Percentiles rank a stretch among this genome's conserved stretches.
Conservation (phyloP, 2,888 invertebrate species). For the Eudasyphora cyanicolor region DNA sequence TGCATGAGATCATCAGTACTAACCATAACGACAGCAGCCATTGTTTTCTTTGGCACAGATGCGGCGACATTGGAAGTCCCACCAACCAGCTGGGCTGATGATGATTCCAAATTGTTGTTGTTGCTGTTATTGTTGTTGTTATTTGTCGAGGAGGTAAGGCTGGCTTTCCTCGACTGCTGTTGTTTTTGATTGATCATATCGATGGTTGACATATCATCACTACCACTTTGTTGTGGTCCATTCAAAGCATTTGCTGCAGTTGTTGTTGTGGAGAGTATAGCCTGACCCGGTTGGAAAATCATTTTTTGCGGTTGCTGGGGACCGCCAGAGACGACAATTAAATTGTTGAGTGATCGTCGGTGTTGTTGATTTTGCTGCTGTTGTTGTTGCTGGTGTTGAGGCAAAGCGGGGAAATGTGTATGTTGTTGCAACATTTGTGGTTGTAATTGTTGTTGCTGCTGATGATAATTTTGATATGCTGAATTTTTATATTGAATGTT, state of each 20-base stretch:
- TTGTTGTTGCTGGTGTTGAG: slow-evolving; percentile 71
- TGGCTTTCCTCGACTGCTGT: slow-evolving; percentile 69
- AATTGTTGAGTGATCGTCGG: slow-evolving; percentile 78
- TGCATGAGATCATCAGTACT: slow-evolving; percentile 74
- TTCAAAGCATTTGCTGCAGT: slow-evolving; percentile 59
- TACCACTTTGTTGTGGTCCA: no score
- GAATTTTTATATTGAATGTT: slow-evolving; percentile 44
- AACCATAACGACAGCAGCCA: slow-evolving; percentile 78
- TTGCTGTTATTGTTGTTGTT: slow-evolving; percentile 41
- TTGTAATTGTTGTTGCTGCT: slow-evolving; percentile 67
- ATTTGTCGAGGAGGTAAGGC: slow-evolving; percentile 48
- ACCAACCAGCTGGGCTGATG: slow-evolving; percentile 43
- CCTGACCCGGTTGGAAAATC: slow-evolving; percentile 76
- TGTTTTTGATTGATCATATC: slow-evolving; percentile 55
- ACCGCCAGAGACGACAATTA: slow-evolving; percentile 76
- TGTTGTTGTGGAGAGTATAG: slow-evolving; percentile 69
- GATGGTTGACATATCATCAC: slow-evolving; percentile 44
- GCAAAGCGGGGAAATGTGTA: slow-evolving; percentile 72
- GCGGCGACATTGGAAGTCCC: slow-evolving; percentile 6
- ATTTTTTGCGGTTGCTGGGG: slow-evolving; percentile 76
- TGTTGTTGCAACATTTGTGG: slow-evolving; percentile 74
- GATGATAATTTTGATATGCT: slow-evolving; percentile 34
- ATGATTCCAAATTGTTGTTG: slow-evolving; percentile 51
- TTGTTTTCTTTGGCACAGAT: slow-evolving; percentile 72
- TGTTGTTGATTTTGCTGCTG: slow-evolving; percentile 68